These are phyloP conservation scores for Phymastichus coffea DNA, from an alignment of 1,140 invertebrate species.

Conservation along the genomic window DNA sequence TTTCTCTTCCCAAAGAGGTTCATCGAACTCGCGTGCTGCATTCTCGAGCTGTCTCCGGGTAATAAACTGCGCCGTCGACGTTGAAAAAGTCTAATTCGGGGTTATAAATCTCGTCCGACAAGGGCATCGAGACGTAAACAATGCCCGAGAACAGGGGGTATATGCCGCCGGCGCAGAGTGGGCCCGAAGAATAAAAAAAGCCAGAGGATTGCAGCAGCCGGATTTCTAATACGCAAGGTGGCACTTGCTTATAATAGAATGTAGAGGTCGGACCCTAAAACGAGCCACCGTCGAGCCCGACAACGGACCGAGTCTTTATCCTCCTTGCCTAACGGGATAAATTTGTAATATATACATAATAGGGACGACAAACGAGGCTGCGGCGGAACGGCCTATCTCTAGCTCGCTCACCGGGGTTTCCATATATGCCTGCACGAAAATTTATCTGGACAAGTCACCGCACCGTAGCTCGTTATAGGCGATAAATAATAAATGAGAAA, in stretches of 20 bases:
- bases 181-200: neutral
- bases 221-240: too few relatives aligned
- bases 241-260: too few relatives aligned
- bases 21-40: constrained; percentile 14
- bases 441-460: too few relatives aligned
- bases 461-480: too few relatives aligned
- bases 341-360: constrained; percentile 29
- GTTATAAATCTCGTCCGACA: constrained; percentile 27
- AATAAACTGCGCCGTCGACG: constrained; percentile 25
- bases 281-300: too few relatives aligned
- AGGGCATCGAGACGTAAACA: constrained; percentile 29
- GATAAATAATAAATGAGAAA: too few relatives aligned
- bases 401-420: constrained; percentile 7
- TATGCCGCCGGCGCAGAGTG: neutral
- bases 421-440: neutral
- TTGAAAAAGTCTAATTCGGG: constrained; percentile 28
- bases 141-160: constrained; percentile 12
- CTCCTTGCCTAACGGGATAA: constrained; percentile 31
- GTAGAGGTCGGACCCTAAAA: too few relatives aligned
- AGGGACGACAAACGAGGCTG: constrained; percentile 3
- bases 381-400: neutral
- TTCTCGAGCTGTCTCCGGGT: constrained; percentile 24
- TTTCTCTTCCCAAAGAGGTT: too few relatives aligned
- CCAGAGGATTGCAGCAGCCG: too few relatives aligned
- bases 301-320: too few relatives aligned